Percentiles rank a stretch among this genome's conserved stretches.
Evolutionary conservation across 2,797 vertebrate genomes (phyloP).

Genomic region (Anisognathus igniventris): DNA sequence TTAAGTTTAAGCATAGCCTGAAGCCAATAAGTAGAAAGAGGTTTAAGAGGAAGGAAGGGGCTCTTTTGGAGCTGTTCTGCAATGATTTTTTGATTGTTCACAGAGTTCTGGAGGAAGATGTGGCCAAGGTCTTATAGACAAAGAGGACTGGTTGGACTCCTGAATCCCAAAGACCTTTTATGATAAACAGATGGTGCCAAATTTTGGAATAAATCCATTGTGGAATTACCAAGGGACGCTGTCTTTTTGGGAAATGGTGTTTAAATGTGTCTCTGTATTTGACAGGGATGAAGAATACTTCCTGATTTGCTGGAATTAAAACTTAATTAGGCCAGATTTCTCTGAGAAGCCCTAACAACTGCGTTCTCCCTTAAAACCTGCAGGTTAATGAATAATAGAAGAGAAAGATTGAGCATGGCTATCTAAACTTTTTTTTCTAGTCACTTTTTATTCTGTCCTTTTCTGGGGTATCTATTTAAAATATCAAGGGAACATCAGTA

Average conservation of each 20-base stretch:
- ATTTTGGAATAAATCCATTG: neutral
- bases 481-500: neutral
- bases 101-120: neutral
- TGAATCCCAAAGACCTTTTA: neutral
- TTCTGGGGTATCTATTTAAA: neutral
- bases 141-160: neutral
- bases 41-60: neutral
- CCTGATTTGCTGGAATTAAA: neutral
- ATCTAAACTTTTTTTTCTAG: neutral
- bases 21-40: neutral
- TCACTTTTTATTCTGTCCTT: neutral
- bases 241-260: neutral
- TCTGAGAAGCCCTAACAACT: neutral
- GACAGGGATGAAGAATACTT: neutral
- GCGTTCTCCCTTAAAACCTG: neutral
- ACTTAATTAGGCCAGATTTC: constrained; percentile 10
- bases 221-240: fast-evolving
- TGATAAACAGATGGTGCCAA: neutral
- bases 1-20: neutral
- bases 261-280: neutral
- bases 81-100: neutral
- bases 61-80: neutral
- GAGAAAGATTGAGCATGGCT: neutral
- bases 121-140: neutral
- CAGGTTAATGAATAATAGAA: constrained; percentile 12